Evolutionary conservation across 2,797 vertebrate genomes (phyloP), one percentile per base, ranked within the genome.

Genomic region (Hypotaenidia philippensis): DNA sequence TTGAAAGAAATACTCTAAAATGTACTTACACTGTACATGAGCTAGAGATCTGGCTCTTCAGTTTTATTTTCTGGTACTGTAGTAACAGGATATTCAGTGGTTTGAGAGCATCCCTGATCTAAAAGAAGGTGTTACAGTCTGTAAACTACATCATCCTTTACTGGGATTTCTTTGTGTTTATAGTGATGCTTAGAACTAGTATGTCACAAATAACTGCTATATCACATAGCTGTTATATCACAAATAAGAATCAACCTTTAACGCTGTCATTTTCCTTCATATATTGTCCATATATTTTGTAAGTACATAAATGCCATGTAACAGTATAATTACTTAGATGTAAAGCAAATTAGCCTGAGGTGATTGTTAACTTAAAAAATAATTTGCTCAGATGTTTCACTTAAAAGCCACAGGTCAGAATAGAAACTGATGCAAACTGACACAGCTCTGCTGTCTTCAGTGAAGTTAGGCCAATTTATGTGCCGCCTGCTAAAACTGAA

Each of bases 301-400:
- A 75, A 74, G 53, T 27, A 72, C 25, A 81, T 56, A 87, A 93
- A 90, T 52, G 40, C n/a, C 14, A 74, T 45, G 60, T 32, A 82
- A 88, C 92, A 11, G 19, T 44, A 59, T 9, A 65, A 79, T 75
- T 71, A 74, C 83, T 78, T 52, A 60, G 38, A 74, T 15, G n/a
- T 14, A 83, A 94, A 89, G 17, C 44, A 93, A 93, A 80, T 63
- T 82, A 87, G 23, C 34, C n/a, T 70, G 50, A 83, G 40, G 38
- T 74, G 65, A 72, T 83, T 91, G 71, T 69, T 52, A 93, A 74
- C 20, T 83, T 94, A 61, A 69, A 75, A 93, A 80, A 81, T 27
- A 4, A 87, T 85, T 94, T 94, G 32, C 31, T 88, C 32, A 83
- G 83, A 78, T 63, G 47, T 83, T 93, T 95, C 53, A 91, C 57